Conservation (phyloP, 2,797 vertebrate species). For the Artibeus lituratus region DNA sequence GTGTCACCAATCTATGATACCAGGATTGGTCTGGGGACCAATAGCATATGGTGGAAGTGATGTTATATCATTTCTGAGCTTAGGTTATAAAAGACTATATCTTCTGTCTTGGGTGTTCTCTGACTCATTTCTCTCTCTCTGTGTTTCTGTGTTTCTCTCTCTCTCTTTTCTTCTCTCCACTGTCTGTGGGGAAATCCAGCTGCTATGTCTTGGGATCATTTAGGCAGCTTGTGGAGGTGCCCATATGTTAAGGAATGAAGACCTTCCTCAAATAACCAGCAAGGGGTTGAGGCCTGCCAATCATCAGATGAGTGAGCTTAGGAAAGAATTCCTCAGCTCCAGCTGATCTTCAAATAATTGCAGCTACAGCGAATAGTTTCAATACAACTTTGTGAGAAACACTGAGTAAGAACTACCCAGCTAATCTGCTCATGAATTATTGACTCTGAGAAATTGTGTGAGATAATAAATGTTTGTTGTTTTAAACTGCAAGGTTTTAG, state of each 20-base stretch:
- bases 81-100: not conserved
- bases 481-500: not conserved
- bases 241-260: not conserved
- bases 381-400: not conserved
- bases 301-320: not conserved
- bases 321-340: not conserved
- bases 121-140: not conserved
- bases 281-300: not conserved
- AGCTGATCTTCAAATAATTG: not conserved
- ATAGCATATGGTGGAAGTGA: not conserved
- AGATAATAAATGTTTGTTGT: not conserved
- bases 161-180: not conserved
- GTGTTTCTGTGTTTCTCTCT: not conserved
- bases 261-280: not conserved
- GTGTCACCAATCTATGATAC: not conserved
- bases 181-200: not conserved
- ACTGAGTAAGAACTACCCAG: not conserved
- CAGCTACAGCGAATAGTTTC: not conserved
- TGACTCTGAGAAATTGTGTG: not conserved
- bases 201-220: not conserved
- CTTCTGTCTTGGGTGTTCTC: not conserved
- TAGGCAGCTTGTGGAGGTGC: not conserved
- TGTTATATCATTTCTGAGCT: not conserved
- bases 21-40: not conserved
- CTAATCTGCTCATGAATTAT: not conserved